Conservation (phyloP, 2,797 vertebrate species). For the Cyprinodon diabolis region DNA sequence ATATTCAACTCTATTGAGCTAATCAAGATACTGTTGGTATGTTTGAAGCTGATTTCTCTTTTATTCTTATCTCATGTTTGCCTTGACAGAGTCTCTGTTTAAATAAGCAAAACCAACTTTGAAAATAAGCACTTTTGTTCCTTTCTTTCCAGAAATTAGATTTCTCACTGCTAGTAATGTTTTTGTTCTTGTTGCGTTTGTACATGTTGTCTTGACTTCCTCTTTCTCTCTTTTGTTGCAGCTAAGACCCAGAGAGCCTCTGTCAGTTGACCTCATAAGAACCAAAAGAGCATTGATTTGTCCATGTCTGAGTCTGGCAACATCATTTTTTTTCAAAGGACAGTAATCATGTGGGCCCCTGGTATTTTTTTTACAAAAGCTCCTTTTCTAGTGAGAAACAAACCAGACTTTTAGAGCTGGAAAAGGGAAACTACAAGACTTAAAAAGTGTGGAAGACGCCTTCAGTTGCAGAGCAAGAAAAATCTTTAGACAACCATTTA, state of each 20-base stretch:
- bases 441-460: slow-evolving; percentile 46
- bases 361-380: slow-evolving; percentile 28
- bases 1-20: slow-evolving; percentile 25
- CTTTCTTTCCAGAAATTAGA: not conserved
- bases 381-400: slow-evolving; percentile 21
- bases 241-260: slow-evolving; percentile 25
- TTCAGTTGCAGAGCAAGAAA: slow-evolving; percentile 31
- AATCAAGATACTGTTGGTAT: slow-evolving; percentile 24
- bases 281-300: not conserved
- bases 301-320: not conserved
- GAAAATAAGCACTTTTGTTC: not conserved
- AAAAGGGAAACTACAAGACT: slow-evolving; percentile 15
- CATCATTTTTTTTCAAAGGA: too few species aligned
- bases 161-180: slow-evolving; percentile 9
- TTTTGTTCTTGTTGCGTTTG: slow-evolving; percentile 19
- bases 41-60: not conserved
- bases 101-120: not conserved
- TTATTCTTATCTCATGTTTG: not conserved
- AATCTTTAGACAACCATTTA: slow-evolving; percentile 41
- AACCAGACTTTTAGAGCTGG: slow-evolving; percentile 17
- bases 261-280: slow-evolving; percentile 27
- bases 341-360: slow-evolving; percentile 25
- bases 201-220: slow-evolving; percentile 33
- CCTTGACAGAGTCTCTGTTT: not conserved
- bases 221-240: slow-evolving; percentile 44